Base-by-base conservation (phyloP, 2,113 vertebrate species). In the Spea multiplicata region DNA sequence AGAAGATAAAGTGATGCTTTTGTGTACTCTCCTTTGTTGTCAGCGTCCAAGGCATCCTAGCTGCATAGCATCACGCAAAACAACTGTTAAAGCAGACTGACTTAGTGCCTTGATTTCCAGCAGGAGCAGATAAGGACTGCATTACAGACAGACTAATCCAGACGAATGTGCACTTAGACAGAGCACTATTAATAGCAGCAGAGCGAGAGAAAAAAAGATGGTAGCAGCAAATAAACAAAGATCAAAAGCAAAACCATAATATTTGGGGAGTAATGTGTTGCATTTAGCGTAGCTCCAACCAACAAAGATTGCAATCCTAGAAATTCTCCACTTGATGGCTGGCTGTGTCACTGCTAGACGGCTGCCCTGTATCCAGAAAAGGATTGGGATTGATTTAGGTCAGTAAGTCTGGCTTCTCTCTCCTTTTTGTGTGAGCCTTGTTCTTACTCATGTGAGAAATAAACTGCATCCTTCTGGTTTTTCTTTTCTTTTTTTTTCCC, bases 291-390 rank as follows among this genome's bases (percentile, higher is more conserved):
- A 84, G 80, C 83, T 90, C 89, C 87, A 86, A 82, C 83, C 80
- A 90, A 83, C 84, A 87, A 73, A 84, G 80, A 86, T 85, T 88
- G 87, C 88, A 88, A 82, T 90, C 87, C 84, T 87, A 85, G 82
- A 76, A 86, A 88, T 81, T 86, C 91, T 93, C 91, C 92, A 89
- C 92, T 90, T 88, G 88, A 91, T 92, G 91, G 89, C 92, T 91
- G 89, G 85, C 85, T 83, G 86, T 89, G 90, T 89, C 88, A 83
- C 83, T 83, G 88, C 91, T 86, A 88, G 90, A 85, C 87, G 82
- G 81, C 85, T 92, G 87, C 88, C 88, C 81, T 74, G 78, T 73
- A 90, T 79, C 86, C 86, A 89, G 91, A 91, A 90, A 82, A 89
- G 86, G 86, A 88, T 88, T 88, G 88, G 89, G 87, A 86, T 55